Percentiles rank a stretch among this genome's conserved stretches.
Conservation (phyloP, 2,113 vertebrate genomes). For the Melanerpes formicivorus region DNA sequence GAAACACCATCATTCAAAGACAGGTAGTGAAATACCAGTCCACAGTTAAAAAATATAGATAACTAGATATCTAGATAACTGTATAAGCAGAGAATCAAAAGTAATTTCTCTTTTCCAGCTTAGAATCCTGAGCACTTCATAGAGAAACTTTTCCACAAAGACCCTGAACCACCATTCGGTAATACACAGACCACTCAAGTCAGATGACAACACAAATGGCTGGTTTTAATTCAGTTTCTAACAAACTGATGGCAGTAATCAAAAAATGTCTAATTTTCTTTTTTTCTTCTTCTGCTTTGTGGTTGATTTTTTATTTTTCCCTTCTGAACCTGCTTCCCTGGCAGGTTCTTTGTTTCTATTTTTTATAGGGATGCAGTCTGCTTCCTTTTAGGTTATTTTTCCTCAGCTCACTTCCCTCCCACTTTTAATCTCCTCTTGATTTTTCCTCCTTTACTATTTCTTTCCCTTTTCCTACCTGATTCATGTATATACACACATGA, state of each 20-base stretch:
- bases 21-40: background rate
- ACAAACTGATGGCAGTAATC: background rate
- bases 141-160: background rate
- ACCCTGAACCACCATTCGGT: background rate
- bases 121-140: background rate
- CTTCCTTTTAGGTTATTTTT: background rate
- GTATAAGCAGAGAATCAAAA: background rate
- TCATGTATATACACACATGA: background rate
- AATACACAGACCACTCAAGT: background rate
- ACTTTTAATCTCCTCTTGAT: background rate
- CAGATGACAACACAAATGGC: background rate
- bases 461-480: background rate
- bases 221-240: background rate
- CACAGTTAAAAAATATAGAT: background rate
- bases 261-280: background rate
- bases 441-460: background rate
- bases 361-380: background rate
- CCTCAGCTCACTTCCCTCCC: background rate
- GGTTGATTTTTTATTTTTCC: background rate
- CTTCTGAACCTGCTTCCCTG: background rate
- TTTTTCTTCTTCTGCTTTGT: no score
- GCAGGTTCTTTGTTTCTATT: background rate
- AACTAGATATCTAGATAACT: background rate
- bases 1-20: background rate
- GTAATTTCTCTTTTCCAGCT: background rate